Base-by-base conservation (phyloP, 2,888 invertebrate species). In the Argyra leucocephala region DNA sequence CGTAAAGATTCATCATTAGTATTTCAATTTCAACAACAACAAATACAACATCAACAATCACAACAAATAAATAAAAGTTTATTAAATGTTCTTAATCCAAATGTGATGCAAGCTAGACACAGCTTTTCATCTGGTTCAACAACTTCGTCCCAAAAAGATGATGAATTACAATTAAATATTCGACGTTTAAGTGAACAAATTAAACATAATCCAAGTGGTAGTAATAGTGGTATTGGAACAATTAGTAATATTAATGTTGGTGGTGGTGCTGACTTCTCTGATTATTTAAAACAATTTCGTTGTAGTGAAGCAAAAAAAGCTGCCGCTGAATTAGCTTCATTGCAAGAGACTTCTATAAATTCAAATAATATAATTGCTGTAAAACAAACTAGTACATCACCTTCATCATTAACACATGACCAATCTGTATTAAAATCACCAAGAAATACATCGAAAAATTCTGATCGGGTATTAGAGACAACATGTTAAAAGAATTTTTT, bases 101-200 rank as follows among this genome's bases (percentile, higher is more conserved):
- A 74, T 66, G 67, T 75, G 31, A 69, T 77, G 22, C 76, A 75
- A 65, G 72, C 75, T 4, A 74, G 78, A n/a, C 79, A 77, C 64
- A 78, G 78, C 70, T 78, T 78, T 65, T 75, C 78, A 22, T 75
- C 78, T 22, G 70, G 73, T 64, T 73, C 74, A 12, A 63, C 61
- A 18, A 70, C 73, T 63, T 73, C 74, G 15, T 60, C 61, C 18
- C 69, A 72, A 65, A 73, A 74, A 6, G 74, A 73, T 60, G 74
- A 79, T 36, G 79, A 78, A 68, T 66, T 78, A 3, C 78, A 76
- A 66, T 69, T 79, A 6, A 79, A 77, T 68, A 78, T 79, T 57
- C 74, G 78, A 37, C 73, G 78, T 22, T 68, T 79, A 22, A 78
- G 78, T 24, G 78, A 78, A 65, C 78, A 79, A 71, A 76, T 77